A percentile compares a stretch with the other conserved stretches of the same genome.
Conservation (phyloP, 2,888 invertebrate species). For the Erpobdella octoculata region DNA sequence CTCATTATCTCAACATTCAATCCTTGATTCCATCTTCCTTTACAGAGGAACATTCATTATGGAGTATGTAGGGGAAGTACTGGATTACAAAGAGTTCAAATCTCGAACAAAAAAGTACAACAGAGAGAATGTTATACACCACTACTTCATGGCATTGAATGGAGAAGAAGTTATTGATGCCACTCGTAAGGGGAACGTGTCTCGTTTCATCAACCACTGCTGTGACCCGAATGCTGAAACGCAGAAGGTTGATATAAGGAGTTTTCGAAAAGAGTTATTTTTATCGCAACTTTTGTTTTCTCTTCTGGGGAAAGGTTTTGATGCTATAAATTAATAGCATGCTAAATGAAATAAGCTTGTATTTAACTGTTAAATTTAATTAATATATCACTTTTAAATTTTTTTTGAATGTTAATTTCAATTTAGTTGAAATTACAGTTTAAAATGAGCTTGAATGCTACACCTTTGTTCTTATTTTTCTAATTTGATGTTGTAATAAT, state of each 20-base stretch:
- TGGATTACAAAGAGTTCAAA: constrained; percentile 83
- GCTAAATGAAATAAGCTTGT: no score
- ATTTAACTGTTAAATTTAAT: no score
- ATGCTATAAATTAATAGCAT: no score
- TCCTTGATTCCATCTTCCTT: no score
- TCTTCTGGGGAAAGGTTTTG: no score
- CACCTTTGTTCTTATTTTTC: constrained; percentile 14
- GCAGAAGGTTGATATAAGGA: no score
- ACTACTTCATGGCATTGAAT: constrained; percentile 93
- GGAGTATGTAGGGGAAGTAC: constrained; percentile 96
- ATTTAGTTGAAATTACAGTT: not conserved
- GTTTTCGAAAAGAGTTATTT: no score
- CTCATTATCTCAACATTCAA: no score
- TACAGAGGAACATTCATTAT: constrained; percentile 83
- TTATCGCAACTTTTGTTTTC: no score
- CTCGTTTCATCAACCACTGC: constrained; percentile 95
- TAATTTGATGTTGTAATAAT: not conserved
- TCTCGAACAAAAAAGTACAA: constrained; percentile 79
- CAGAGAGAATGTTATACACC: constrained; percentile 79
- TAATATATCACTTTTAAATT: not conserved
- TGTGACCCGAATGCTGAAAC: constrained; percentile 98
- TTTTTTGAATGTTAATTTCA: not conserved
- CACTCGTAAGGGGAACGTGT: constrained; percentile 86
- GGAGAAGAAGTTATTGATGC: constrained; percentile 92
- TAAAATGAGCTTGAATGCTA: not conserved